These are phyloP conservation scores for Chaetorhynchus papuensis DNA, from an alignment of 2,113 vertebrate species.

Conservation along the genomic window DNA sequence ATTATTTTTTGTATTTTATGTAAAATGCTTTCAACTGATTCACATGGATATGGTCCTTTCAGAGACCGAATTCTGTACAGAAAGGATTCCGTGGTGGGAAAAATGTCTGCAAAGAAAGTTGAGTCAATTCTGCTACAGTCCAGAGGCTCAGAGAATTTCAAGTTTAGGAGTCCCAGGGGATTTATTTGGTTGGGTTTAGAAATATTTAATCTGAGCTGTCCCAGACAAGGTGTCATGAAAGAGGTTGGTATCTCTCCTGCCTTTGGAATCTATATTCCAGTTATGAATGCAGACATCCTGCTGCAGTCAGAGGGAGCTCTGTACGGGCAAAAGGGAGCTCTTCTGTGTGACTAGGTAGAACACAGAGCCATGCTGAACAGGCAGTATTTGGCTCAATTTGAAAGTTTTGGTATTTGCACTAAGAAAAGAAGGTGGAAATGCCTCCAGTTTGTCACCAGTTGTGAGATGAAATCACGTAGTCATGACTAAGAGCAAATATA, in stretches of 20 bases:
- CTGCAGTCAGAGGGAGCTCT: not conserved
- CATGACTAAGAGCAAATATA: not conserved
- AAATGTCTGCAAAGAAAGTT: not conserved
- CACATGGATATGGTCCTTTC: not conserved
- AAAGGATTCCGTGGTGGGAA: not conserved
- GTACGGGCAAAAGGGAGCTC: not conserved
- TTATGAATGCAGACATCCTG: not conserved
- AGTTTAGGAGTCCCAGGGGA: not conserved
- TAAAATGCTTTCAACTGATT: not conserved
- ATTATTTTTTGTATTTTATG: not conserved
- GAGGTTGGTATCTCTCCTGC: not conserved
- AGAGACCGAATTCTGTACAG: not conserved
- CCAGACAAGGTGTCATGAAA: not conserved
- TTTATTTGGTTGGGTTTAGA: not conserved
- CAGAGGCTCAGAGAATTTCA: not conserved
- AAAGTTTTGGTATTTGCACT: not conserved
- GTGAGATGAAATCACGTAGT: not conserved
- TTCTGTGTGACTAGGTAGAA: not conserved
- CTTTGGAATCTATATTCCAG: not conserved
- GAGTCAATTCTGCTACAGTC: not conserved
- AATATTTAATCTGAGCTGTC: not conserved
- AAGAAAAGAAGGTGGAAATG: not conserved
- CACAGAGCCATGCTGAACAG: not conserved
- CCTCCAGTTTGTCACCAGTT: not conserved
- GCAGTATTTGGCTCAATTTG: not conserved